Percentiles rank a stretch among this genome's conserved stretches.
phyloP scores from a whole-genome alignment of 2,797 vertebrate species.

The Sitta carolinensis region DNA sequence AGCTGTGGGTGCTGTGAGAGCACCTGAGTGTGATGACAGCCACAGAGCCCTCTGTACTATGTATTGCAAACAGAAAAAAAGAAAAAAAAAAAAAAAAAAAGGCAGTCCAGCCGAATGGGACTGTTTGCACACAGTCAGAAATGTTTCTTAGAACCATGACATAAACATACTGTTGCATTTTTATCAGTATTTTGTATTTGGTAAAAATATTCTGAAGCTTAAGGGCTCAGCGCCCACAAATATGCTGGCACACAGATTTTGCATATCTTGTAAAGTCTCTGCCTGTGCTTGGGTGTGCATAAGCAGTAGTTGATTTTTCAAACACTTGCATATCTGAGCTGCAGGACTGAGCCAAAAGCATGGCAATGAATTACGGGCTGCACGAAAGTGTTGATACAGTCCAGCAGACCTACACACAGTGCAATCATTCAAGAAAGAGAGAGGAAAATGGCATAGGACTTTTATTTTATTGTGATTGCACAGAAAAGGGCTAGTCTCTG shows the following conservation, averaged over 20 bases:
- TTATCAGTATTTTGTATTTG: slow-evolving; percentile 29
- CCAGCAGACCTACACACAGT: not conserved
- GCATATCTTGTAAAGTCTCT: not conserved
- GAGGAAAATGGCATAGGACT: not conserved
- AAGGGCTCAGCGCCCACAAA: slow-evolving; percentile 55
- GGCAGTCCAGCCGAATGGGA: not conserved
- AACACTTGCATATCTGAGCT: slow-evolving; percentile 21
- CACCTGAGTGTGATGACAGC: not conserved
- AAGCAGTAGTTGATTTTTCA: slow-evolving; percentile 20
- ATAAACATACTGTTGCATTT: slow-evolving; percentile 49
- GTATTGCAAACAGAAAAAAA: not conserved
- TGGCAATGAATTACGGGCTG: not conserved
- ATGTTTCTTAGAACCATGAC: not conserved
- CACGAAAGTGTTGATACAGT: not conserved
- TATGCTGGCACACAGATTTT: slow-evolving; percentile 9
- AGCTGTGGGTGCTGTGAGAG: not conserved
- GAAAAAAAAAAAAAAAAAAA: not conserved
- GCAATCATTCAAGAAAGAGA: not conserved
- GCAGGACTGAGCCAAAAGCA: not conserved
- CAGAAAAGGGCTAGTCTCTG: slow-evolving; percentile 30
- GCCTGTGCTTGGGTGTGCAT: not conserved
- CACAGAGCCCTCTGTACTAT: not conserved
- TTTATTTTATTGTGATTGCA: slow-evolving; percentile 13
- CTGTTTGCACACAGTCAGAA: slow-evolving; percentile 42
- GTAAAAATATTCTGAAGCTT: slow-evolving; percentile 51